phyloP scores from a whole-genome alignment of 2,888 invertebrate genomes.

The Entomobrya multifasciata region DNA sequence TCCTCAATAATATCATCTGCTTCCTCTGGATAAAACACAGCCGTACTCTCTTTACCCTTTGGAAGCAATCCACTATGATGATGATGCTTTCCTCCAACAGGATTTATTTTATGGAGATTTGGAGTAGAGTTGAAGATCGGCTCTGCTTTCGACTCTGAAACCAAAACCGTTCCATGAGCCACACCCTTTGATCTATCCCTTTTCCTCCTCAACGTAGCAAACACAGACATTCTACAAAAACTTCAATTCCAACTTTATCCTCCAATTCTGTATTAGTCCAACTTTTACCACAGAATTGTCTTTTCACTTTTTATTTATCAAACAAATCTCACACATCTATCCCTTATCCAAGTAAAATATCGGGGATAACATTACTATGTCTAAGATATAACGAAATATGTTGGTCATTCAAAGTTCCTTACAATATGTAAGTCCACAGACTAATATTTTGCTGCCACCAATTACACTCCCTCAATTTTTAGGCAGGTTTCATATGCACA shows the following conservation, averaged over 20 bases:
- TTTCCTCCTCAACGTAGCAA: conserved; percentile 75
- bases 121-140: conserved; percentile 75
- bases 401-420: not conserved
- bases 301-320: not conserved
- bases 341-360: conserved; percentile 30
- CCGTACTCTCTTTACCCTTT: conserved; percentile 25
- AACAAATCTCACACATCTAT: conserved; percentile 16
- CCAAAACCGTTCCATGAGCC: conserved; percentile 54
- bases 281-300: not conserved
- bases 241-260: too few species aligned
- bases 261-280: not conserved
- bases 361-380: not conserved
- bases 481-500: not conserved
- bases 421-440: not conserved
- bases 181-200: conserved; percentile 58
- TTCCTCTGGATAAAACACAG: conserved; percentile 55
- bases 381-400: not conserved
- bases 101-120: conserved; percentile 75
- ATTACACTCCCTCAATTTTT: too few species aligned
- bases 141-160: conserved; percentile 42
- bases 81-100: not conserved
- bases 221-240: conserved; percentile 76
- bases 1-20: conserved; percentile 55
- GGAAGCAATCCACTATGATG: not conserved
- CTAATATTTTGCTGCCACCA: not conserved